Evolutionary conservation across 1,140 invertebrate genomes (phyloP), one percentile per base, ranked within the genome.

Genomic region (Paraescarpia echinospica): DNA sequence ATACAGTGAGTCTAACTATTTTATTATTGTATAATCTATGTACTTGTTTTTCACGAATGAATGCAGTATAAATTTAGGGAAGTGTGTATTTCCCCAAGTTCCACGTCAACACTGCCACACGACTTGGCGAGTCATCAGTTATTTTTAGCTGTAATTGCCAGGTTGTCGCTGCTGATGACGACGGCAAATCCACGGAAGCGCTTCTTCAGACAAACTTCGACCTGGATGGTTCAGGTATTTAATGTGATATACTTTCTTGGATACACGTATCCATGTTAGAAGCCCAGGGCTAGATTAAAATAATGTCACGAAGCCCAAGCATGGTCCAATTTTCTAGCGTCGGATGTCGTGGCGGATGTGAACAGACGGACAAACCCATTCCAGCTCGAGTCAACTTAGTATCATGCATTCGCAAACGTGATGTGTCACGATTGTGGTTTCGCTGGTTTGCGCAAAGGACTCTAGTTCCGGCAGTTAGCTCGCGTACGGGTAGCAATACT

Each of bases 41-140:
- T 77, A 77, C 22, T 77, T 77, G 27, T 77, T 77, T 18, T 18
- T 22, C 12, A 18, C 9, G 2, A 27, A 77, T 14, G 14, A 77
- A 77, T 77, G 59, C 59, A 31, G 2, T 22, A 31, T 77, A 2
- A 31, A 77, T 27, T 77, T 77, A 27, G 4, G 59, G 27, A 77
- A 14, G 59, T 77, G 59, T 77, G 59, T 77, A 77, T 77, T 77
- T 77, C 59, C 59, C 59, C 59, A 18, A 77, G 59, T 77, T 77
- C 59, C 59, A 77, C 59, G 59, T 77, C 59, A 77, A 77, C 59
- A 77, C 59, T 77, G 59, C 59, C 59, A 77, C 59, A 77, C 59
- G 59, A 77, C 59, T 77, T 77, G 18, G 59, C 59, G 18, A 77
- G 59, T 77, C 59, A 77, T 77, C 59, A 31, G 14, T 18, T 77